Evolutionary conservation across 2,113 vertebrate species (phyloP).

Genomic region (Seriola quinqueradiata): DNA sequence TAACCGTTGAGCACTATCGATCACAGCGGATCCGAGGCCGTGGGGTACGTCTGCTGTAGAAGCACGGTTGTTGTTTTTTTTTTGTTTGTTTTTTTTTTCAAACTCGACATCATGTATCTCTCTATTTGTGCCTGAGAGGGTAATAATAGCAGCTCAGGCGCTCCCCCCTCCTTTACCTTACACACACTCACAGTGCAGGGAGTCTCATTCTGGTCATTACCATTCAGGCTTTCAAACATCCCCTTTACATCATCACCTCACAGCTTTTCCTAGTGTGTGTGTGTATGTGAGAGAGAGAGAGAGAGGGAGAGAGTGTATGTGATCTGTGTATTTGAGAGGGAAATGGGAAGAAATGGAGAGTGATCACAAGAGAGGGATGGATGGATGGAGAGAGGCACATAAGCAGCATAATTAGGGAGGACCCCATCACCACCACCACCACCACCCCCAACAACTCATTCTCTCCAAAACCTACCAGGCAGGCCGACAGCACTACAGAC

Average conservation of each 20-base stretch:
- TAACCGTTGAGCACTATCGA: conserved; percentile 70
- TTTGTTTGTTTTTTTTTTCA: conserved; percentile 28
- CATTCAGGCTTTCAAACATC: conserved; percentile 55
- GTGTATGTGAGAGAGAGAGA: conserved; percentile 1
- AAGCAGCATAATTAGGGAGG: conserved; percentile 65
- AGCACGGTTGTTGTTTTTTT: conserved; percentile 27
- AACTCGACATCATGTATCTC: conserved; percentile 44
- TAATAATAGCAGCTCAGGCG: conserved; percentile 70
- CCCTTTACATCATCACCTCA: conserved; percentile 31
- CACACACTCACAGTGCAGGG: conserved; percentile 11
- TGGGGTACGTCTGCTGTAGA: conserved; percentile 59
- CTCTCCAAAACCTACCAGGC: conserved; percentile 28
- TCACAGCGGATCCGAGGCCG: conserved; percentile 60
- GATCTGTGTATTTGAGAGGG: conserved; percentile 37
- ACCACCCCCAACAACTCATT: not conserved
- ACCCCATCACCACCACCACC: conserved; percentile 17
- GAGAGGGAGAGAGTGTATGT: conserved; percentile 1
- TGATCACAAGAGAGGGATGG: conserved; percentile 41
- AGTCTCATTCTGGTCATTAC: conserved; percentile 65
- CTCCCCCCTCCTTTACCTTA: conserved; percentile 41
- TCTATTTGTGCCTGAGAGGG: conserved; percentile 61
- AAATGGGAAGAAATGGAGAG: conserved; percentile 43
- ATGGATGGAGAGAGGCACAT: conserved; percentile 39
- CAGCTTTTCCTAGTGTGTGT: conserved; percentile 31
- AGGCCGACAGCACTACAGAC: conserved; percentile 10